Conservation (phyloP, 1,140 invertebrate species). For the Eriocheir sinensis region DNA sequence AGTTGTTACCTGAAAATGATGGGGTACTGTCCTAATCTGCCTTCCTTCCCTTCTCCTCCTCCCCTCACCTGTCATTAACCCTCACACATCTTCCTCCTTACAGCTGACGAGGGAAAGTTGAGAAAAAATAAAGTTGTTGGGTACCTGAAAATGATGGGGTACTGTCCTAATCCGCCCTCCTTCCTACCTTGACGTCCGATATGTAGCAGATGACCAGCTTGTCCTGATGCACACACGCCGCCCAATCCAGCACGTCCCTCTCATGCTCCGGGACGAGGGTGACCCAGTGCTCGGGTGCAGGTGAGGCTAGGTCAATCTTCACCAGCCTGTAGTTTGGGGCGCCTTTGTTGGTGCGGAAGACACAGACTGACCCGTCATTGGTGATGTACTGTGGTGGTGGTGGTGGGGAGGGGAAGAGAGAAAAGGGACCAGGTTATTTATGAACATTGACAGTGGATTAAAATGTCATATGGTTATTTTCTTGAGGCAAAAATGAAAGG, state of each 20-base stretch:
- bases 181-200: slow-evolving; percentile 94
- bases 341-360: slow-evolving; percentile 96
- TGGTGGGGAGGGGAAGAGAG: background rate
- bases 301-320: slow-evolving; percentile 91
- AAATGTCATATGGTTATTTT: too few species aligned
- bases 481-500: too few species aligned
- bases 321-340: slow-evolving; percentile 95
- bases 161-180: too few species aligned
- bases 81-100: too few species aligned
- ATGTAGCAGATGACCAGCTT: slow-evolving; percentile 96
- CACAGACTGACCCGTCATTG: slow-evolving; percentile 91
- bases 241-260: slow-evolving; percentile 95
- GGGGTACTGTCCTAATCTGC: too few species aligned
- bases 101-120: too few species aligned
- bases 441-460: background rate
- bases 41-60: too few species aligned
- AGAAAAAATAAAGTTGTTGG: too few species aligned
- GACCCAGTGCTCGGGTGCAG: slow-evolving; percentile 90
- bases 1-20: too few species aligned
- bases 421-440: background rate
- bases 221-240: slow-evolving; percentile 89
- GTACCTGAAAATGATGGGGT: too few species aligned
- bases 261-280: slow-evolving; percentile 92
- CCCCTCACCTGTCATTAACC: too few species aligned
- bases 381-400: slow-evolving; percentile 90